phyloP scores from a whole-genome alignment of 2,797 vertebrate genomes.

The Cuculus canorus region DNA sequence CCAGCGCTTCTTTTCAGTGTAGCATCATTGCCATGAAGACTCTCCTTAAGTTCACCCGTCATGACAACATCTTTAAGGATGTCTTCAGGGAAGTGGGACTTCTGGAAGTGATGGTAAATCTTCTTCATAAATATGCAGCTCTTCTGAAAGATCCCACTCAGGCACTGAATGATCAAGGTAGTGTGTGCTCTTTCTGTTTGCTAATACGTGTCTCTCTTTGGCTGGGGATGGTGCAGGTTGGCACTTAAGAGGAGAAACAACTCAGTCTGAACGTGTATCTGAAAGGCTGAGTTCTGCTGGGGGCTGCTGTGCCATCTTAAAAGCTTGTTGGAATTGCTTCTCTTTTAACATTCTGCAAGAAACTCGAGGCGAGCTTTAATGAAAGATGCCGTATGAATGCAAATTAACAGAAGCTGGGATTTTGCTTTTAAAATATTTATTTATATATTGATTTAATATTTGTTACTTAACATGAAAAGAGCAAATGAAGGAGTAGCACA shows the following conservation, averaged over 20 bases:
- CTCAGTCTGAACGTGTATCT: background rate
- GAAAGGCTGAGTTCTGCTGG: background rate
- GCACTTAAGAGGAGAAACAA: background rate
- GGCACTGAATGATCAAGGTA: constrained; percentile 88
- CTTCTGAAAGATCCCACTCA: constrained; percentile 94
- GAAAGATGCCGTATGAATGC: background rate
- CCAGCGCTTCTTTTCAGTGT: constrained; percentile 90
- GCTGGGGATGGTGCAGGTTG: background rate
- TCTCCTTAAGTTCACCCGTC: constrained; percentile 90
- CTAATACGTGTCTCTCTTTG: background rate
- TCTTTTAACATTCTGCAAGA: background rate
- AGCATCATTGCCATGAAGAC: constrained; percentile 91
- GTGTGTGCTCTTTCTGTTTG: background rate
- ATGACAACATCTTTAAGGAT: constrained; percentile 95
- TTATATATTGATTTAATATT: background rate
- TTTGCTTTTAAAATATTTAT: background rate
- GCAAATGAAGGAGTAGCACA: background rate
- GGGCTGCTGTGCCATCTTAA: background rate
- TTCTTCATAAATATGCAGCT: constrained; percentile 97
- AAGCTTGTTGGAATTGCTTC: background rate
- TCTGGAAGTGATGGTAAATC: constrained; percentile 96
- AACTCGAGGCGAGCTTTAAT: background rate
- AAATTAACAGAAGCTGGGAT: background rate
- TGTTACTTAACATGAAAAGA: background rate
- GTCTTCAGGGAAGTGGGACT: constrained; percentile 98